Evolutionary conservation across 2,888 invertebrate genomes (phyloP), one percentile per base, ranked within the genome.

Genomic region (Altica lythri): DNA sequence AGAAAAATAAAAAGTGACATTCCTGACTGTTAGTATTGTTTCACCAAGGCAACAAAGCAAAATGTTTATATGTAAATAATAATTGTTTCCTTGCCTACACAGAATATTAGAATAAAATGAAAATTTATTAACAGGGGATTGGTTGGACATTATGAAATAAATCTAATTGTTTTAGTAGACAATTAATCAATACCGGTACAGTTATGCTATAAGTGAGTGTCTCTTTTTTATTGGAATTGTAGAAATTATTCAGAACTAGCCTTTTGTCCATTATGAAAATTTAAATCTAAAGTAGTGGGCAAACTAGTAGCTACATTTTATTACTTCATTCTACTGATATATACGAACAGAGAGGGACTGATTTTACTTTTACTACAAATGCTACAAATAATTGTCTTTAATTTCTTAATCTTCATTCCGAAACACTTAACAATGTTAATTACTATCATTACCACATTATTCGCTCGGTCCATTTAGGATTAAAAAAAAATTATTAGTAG

Each of bases 91-190:
- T 55, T 51, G 55, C 60, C 60, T 53, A 62, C 60, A 60, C 59
- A 59, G 53, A 55, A 59, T 68, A 70, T 70, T 70, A 69, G 59
- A 70, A 69, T 70, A 68, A 68, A 69, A 68, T 67, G 65, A 68
- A 68, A 70, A 69, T 70, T 68, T 67, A 67, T 69, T 63, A 45
- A 45, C 54, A 34, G 48, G 66, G 70, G 70, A 65, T 68, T 61
- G 70, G 70, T 65, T 60, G 42, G 45, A 53, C 53, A 57, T 67
- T 66, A 64, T 45, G 64, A 65, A 65, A 67, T 65, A 57, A 56
- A 57, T 57, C 46, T 57, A 53, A 57, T 61, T 61, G 59, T 61
- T 61, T 56, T 46, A 47, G 35, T 42, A 51, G 13, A 55, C 51
- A 47, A 55, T 55, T 55, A 44, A 47, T 55, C 42, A 46, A 51